phyloP scores from a whole-genome alignment of 2,797 vertebrate genomes.

The Ambastaia sidthimunki region DNA sequence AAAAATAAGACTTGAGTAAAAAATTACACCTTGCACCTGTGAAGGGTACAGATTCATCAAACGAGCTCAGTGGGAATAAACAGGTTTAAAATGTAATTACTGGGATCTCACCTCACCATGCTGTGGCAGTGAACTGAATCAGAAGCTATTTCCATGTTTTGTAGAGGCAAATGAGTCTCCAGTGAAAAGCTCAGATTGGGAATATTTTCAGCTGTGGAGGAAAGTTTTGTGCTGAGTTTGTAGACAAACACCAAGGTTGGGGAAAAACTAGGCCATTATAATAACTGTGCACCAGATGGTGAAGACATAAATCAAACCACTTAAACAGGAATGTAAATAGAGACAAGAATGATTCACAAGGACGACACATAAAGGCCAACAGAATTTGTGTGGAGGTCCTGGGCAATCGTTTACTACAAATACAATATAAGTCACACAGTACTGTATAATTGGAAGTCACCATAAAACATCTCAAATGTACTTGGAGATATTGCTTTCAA shows the following conservation, averaged over 20 bases:
- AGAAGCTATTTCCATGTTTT: slow-evolving; percentile 37
- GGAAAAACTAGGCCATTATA: slow-evolving; percentile 18
- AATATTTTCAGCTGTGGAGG: neutral
- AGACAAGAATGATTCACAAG: slow-evolving; percentile 36
- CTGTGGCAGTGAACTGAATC: slow-evolving; percentile 33
- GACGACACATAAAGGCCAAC: slow-evolving; percentile 31
- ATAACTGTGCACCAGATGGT: slow-evolving; percentile 34
- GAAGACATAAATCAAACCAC: slow-evolving; percentile 50
- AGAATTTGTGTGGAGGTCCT: slow-evolving; percentile 7
- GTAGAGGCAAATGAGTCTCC: slow-evolving; percentile 41
- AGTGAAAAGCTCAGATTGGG: slow-evolving; percentile 13
- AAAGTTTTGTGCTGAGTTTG: slow-evolving; percentile 17
- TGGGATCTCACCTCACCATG: neutral
- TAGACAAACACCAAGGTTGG: slow-evolving; percentile 24
- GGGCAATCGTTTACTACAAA: neutral
- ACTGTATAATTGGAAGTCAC: slow-evolving; percentile 16
- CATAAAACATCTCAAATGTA: neutral
- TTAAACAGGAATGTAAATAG: slow-evolving; percentile 44
- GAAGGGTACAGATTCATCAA: slow-evolving; percentile 29
- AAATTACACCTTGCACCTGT: neutral
- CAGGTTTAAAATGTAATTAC: slow-evolving; percentile 41
- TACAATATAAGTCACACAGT: neutral
- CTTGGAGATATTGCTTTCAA: neutral
- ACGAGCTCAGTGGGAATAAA: slow-evolving; percentile 29
- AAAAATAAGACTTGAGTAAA: neutral